These are phyloP conservation scores for Augiades crinisus DNA, from an alignment of 2,888 invertebrate species.

Conservation along the genomic window DNA sequence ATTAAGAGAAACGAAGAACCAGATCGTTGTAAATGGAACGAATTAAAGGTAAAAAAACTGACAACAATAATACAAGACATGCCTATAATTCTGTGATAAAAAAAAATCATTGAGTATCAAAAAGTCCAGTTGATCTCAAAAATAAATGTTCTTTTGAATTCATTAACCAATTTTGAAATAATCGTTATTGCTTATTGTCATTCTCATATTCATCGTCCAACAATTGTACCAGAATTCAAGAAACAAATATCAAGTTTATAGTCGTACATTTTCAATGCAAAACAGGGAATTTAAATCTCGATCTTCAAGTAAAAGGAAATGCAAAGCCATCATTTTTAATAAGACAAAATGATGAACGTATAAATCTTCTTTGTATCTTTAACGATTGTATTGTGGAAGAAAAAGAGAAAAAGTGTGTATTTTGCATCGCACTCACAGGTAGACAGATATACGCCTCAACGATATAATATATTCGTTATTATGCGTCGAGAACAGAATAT, in stretches of 20 bases:
- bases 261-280: slow-evolving; percentile 11
- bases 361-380: slow-evolving; percentile 60
- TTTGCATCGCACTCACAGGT: slow-evolving; percentile 45
- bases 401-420: slow-evolving; percentile 38
- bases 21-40: too few species aligned
- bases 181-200: too few species aligned
- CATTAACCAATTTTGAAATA: too few species aligned
- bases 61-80: too few species aligned
- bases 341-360: slow-evolving; percentile 61
- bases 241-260: neutral
- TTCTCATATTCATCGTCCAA: too few species aligned
- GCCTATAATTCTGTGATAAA: too few species aligned
- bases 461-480: slow-evolving; percentile 62
- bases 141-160: too few species aligned
- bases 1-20: too few species aligned
- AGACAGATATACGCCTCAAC: slow-evolving; percentile 48
- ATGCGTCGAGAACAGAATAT: slow-evolving; percentile 61
- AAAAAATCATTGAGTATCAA: too few species aligned
- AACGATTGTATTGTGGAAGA: slow-evolving; percentile 55
- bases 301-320: slow-evolving; percentile 38
- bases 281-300: slow-evolving; percentile 35
- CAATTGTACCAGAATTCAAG: too few species aligned
- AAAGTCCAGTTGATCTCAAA: too few species aligned
- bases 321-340: slow-evolving; percentile 57
- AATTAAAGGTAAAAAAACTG: too few species aligned